Percentiles rank a stretch among this genome's conserved stretches.
phyloP scores from a whole-genome alignment of 2,797 vertebrate genomes.

The Cheirogaleus major region DNA sequence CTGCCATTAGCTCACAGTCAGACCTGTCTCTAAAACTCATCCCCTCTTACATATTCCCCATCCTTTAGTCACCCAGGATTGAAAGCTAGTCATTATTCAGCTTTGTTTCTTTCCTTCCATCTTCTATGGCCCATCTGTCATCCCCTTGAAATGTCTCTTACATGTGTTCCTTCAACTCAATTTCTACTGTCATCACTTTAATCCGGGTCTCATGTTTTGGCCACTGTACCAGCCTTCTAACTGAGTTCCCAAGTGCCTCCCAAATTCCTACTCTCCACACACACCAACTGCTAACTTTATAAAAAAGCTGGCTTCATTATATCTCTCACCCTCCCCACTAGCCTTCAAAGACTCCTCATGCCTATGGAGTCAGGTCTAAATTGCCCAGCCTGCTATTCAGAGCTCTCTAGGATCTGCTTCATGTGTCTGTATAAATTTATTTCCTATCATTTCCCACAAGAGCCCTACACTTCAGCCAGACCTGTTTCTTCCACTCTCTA shows the following conservation, averaged over 20 bases:
- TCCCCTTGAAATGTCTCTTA: conserved; percentile 38
- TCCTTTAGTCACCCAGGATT: not conserved
- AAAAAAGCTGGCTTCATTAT: not conserved
- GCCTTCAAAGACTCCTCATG: not conserved
- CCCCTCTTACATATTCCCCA: not conserved
- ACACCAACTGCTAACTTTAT: not conserved
- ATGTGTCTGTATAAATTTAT: not conserved
- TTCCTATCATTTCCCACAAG: not conserved
- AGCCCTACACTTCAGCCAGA: not conserved
- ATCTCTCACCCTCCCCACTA: not conserved
- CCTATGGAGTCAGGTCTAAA: not conserved
- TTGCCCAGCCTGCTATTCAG: not conserved
- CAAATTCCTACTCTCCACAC: not conserved
- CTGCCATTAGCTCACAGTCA: not conserved
- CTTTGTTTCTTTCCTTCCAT: conserved; percentile 6
- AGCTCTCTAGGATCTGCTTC: not conserved
- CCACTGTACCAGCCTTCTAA: not conserved
- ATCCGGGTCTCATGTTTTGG: not conserved
- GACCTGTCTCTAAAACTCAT: not conserved
- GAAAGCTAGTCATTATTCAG: not conserved
- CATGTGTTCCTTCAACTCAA: not conserved
- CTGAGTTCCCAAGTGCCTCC: not conserved
- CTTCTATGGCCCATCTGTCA: not conserved
- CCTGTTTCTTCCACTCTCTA: not conserved
- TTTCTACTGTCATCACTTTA: not conserved